These are phyloP conservation scores for Eupeodes latifasciatus DNA, from an alignment of 2,888 invertebrate genomes.

Conservation along the genomic window DNA sequence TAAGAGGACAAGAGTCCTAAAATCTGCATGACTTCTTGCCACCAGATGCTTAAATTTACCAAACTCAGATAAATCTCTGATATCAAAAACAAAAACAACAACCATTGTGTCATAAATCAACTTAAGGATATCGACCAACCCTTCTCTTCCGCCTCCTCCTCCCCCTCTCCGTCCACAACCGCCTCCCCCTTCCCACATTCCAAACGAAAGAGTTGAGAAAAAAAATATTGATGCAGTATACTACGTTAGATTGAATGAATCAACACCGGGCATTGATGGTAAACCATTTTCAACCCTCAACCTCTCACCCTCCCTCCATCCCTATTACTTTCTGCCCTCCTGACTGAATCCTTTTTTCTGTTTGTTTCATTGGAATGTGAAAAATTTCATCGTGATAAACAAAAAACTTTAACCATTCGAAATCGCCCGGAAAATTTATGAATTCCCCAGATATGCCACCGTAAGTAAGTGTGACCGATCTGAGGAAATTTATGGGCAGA, in stretches of 20 bases:
- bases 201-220: not conserved
- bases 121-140: constrained; percentile 16
- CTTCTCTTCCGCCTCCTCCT: too few relatives aligned
- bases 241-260: constrained; percentile 62
- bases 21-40: constrained; percentile 47
- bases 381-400: constrained; percentile 63
- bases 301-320: too few relatives aligned
- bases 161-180: too few relatives aligned
- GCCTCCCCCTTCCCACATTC: not conserved
- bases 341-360: not conserved
- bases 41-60: constrained; percentile 50
- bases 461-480: constrained; percentile 53
- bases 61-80: constrained; percentile 53
- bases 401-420: constrained; percentile 64
- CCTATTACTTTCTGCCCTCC: too few relatives aligned
- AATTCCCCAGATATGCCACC: constrained; percentile 51
- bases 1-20: constrained; percentile 40
- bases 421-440: constrained; percentile 72
- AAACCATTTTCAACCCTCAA: not conserved
- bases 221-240: constrained; percentile 48
- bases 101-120: constrained; percentile 69
- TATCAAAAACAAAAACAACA: constrained; percentile 41
- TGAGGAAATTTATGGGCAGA: constrained; percentile 19
- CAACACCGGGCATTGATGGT: constrained; percentile 8
- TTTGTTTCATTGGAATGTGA: constrained; percentile 8